phyloP scores from a whole-genome alignment of 1,140 invertebrate species.

The Hyles euphorbiae region DNA sequence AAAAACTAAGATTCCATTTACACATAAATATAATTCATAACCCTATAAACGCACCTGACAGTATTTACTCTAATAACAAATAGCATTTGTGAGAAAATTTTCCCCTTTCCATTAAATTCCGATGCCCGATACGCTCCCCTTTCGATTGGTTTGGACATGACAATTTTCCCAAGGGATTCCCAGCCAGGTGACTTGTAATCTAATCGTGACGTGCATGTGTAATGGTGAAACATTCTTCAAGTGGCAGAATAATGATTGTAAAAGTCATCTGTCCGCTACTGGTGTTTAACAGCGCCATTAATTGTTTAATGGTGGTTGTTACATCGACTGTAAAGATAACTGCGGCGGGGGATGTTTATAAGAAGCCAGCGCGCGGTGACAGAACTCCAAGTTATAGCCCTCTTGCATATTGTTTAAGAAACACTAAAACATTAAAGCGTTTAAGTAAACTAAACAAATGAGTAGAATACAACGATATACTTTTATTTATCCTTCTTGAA shows the following conservation, averaged over 20 bases:
- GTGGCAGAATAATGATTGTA: conserved; percentile 42
- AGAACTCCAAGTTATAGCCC: conserved; percentile 4
- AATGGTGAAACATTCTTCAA: conserved; percentile 40
- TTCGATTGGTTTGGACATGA: neutral
- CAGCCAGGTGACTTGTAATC: conserved; percentile 17
- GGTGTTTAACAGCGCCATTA: conserved; percentile 57
- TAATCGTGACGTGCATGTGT: conserved; percentile 11
- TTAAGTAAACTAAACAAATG: neutral
- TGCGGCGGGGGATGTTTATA: conserved; percentile 53
- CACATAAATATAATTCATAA: neutral
- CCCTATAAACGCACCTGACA: neutral
- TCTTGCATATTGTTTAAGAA: neutral
- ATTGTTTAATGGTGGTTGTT: conserved; percentile 62
- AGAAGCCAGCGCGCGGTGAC: conserved; percentile 14
- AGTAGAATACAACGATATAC: neutral
- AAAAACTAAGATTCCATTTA: too few species aligned
- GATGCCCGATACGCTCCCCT: conserved; percentile 11
- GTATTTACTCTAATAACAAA: neutral
- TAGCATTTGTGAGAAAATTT: conserved; percentile 17
- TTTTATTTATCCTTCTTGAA: too few species aligned
- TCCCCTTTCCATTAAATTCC: conserved; percentile 16
- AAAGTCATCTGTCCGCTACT: conserved; percentile 40
- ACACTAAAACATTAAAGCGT: too few species aligned
- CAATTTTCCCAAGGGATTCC: conserved; percentile 25
- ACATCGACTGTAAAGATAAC: conserved; percentile 63